Conservation (phyloP, 2,888 invertebrate species). For the Mechanitis messenoides region DNA sequence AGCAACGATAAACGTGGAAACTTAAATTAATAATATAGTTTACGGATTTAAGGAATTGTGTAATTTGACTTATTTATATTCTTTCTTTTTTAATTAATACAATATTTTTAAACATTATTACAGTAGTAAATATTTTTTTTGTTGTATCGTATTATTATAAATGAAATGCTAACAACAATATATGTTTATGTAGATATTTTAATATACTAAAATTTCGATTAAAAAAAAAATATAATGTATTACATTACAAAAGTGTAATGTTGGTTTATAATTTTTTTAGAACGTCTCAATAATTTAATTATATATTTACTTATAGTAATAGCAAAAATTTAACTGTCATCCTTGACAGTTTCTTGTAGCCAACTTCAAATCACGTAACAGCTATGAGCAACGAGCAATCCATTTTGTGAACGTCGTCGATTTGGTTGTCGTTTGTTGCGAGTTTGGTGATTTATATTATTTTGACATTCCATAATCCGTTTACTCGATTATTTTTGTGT, state of each 20-base stretch:
- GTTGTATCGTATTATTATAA: too few species aligned
- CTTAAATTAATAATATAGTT: constrained; percentile 38
- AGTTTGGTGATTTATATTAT: constrained; percentile 46
- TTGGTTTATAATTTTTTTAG: neutral
- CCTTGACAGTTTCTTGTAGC: constrained; percentile 4
- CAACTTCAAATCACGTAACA: constrained; percentile 49
- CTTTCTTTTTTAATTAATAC: too few species aligned
- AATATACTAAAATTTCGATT: too few species aligned
- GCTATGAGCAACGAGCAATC: constrained; percentile 25
- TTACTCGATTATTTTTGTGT: constrained; percentile 49
- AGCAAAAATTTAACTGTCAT: neutral
- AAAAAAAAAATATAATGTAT: neutral
- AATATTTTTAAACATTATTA: too few species aligned
- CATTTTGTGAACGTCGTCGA: constrained; percentile 46
- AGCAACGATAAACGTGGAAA: constrained; percentile 57
- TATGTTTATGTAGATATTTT: too few species aligned
- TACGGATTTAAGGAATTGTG: constrained; percentile 38
- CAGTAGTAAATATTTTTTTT: too few species aligned
- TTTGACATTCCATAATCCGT: constrained; percentile 38
- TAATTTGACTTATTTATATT: too few species aligned
- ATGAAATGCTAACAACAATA: too few species aligned
- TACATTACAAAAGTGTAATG: neutral
- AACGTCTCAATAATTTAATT: too few species aligned
- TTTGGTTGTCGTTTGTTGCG: constrained; percentile 27
- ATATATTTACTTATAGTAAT: neutral